Base-by-base conservation (phyloP, 1,140 invertebrate genomes). In the Drosophila ficusphila region DNA sequence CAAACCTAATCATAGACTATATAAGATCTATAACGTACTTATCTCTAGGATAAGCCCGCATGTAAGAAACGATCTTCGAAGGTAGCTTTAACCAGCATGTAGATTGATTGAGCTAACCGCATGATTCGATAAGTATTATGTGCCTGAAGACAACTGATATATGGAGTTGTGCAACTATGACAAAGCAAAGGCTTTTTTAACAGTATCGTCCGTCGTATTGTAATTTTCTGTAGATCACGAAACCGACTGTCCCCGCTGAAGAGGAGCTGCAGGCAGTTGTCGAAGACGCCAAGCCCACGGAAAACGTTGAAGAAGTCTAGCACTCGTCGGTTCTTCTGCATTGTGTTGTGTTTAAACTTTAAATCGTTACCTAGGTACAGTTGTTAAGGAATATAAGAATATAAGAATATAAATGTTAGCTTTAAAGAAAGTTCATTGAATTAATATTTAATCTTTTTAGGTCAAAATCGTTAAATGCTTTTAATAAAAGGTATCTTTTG, bases 201-300 rank as follows among this genome's bases (percentile, higher is more conserved):
- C 34, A 41, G 31, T 67, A 46, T 38, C 47, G 25, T 27, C 49
- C 60, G 29, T 33, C 39, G 31, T 38, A 68, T 68, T 79, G 38
- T 68, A 33, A 68, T 16, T 52, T 67, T 31, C 54, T 33, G 4
- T 82, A 81, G 77, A 81, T 81, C 48, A 81, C 48, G 34, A 82
- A 82, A 27, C 14, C 51, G 27, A 5, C 77, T 6, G 53, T 12
- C 27, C 39, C 48, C 38, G 42, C 42, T 12, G 72, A 16, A 9
- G 18, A 70, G 48, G 77, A 81, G 44, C 42, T 81, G 39, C 61
- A 67, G 11, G 38, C 49, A 8, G 14, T 33, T 23, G 47, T 54
- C 23, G 38, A 36, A 12, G 19, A 47, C 7, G 25, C 29, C 16
- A 64, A 72, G 23, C 38, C 56, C 3, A 52, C 77, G 48, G 77